phyloP scores from a whole-genome alignment of 2,797 vertebrate genomes.

The Agapornis canus region DNA sequence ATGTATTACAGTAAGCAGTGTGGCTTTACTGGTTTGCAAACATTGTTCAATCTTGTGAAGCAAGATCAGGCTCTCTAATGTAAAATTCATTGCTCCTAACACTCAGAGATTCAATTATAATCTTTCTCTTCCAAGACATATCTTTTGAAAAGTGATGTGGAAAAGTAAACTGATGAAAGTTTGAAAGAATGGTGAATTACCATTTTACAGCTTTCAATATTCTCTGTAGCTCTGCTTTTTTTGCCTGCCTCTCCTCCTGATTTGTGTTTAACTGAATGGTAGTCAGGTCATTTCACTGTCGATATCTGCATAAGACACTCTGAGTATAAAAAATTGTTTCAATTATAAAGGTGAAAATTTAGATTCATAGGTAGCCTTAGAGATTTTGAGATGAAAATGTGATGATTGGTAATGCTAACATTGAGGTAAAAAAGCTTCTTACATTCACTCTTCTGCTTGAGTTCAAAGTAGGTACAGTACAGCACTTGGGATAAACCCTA shows the following conservation, averaged over 20 bases:
- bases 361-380: not conserved
- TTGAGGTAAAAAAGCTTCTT: not conserved
- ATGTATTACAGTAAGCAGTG: not conserved
- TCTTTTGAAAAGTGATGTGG: not conserved
- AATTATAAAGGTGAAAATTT: not conserved
- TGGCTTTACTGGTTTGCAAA: conserved; percentile 30
- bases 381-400: not conserved
- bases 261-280: accelerated
- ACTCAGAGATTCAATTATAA: not conserved
- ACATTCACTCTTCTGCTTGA: not conserved
- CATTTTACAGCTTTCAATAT: not conserved
- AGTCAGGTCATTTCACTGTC: not conserved
- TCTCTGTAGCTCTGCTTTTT: not conserved
- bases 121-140: not conserved
- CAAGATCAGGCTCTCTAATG: conserved; percentile 14
- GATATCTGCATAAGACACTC: accelerated
- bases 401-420: not conserved
- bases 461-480: not conserved
- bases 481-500: not conserved
- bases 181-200: not conserved
- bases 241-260: not conserved
- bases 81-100: conserved; percentile 39
- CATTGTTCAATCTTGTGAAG: not conserved
- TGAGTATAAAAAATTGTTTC: not conserved
- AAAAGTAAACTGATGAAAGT: not conserved